These are phyloP conservation scores for Xestia ashworthii DNA, from an alignment of 2,888 invertebrate genomes.

Conservation along the genomic window DNA sequence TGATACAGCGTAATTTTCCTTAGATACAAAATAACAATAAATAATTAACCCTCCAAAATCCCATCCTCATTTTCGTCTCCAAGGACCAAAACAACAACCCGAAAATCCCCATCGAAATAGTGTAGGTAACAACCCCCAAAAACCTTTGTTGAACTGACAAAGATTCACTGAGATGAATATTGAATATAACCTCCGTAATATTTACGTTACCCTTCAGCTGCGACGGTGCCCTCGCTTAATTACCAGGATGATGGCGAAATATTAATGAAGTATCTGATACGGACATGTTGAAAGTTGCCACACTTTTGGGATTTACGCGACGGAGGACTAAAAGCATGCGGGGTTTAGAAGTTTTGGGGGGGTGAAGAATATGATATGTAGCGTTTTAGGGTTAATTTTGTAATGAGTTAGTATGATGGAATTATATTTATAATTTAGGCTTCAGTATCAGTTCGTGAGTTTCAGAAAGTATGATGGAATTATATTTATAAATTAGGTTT, in stretches of 20 bases:
- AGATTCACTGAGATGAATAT: constrained; percentile 62
- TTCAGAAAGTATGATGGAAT: neutral
- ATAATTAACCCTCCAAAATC: constrained; percentile 26
- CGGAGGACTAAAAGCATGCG: constrained; percentile 70
- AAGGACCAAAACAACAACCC: constrained; percentile 50
- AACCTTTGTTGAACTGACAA: constrained; percentile 61
- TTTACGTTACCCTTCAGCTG: constrained; percentile 73
- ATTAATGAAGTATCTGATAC: constrained; percentile 87
- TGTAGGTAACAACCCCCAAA: constrained; percentile 43
- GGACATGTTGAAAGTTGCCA: constrained; percentile 76
- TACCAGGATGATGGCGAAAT: constrained; percentile 82
- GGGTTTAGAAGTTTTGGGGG: constrained; percentile 73
- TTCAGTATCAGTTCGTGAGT: neutral
- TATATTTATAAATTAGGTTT: neutral
- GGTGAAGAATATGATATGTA: constrained; percentile 63
- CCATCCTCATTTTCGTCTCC: constrained; percentile 23
- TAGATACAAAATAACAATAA: neutral
- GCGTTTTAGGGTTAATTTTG: constrained; percentile 55
- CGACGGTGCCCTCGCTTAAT: constrained; percentile 76
- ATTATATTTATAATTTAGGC: neutral
- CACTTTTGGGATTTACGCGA: constrained; percentile 72
- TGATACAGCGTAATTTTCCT: neutral
- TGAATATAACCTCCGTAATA: constrained; percentile 61
- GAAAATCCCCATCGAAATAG: constrained; percentile 33
- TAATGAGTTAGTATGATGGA: neutral